A percentile compares a stretch with the other conserved stretches of the same genome.
phyloP scores from a whole-genome alignment of 2,113 vertebrate species.

The Merops nubicus region DNA sequence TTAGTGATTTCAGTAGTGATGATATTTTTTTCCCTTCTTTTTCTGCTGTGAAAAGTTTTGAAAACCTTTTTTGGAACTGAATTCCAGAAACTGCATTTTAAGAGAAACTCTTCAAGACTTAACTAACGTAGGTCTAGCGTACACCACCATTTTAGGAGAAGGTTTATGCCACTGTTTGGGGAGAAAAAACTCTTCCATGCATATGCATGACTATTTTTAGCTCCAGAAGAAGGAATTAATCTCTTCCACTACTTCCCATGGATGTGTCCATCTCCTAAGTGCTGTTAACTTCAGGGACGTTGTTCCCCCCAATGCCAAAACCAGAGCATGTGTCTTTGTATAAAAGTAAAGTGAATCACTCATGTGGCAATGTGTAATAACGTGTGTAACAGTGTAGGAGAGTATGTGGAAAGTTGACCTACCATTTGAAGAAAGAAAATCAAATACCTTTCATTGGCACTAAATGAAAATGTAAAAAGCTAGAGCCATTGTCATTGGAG shows the following conservation, averaged over 20 bases:
- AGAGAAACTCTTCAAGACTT: neutral
- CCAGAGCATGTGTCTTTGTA: neutral
- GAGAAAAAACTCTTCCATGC: neutral
- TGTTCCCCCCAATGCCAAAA: neutral
- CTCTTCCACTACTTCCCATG: neutral
- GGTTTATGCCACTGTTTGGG: neutral
- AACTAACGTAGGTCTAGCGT: neutral
- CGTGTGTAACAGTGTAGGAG: neutral
- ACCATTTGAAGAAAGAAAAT: neutral
- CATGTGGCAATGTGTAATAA: neutral
- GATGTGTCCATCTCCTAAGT: neutral
- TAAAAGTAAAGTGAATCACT: neutral
- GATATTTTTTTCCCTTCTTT: constrained; percentile 44
- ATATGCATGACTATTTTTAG: neutral
- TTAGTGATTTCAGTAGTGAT: constrained; percentile 56
- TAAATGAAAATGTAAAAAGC: neutral
- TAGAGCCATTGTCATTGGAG: neutral
- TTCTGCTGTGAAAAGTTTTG: constrained; percentile 58
- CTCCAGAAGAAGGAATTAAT: neutral
- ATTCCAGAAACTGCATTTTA: neutral
- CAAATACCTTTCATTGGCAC: neutral
- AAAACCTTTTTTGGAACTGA: neutral
- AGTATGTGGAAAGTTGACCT: neutral
- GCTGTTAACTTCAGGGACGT: neutral
- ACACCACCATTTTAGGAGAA: neutral